Conservation (phyloP, 2,797 vertebrate genomes). For the Lophotriccus pileatus region DNA sequence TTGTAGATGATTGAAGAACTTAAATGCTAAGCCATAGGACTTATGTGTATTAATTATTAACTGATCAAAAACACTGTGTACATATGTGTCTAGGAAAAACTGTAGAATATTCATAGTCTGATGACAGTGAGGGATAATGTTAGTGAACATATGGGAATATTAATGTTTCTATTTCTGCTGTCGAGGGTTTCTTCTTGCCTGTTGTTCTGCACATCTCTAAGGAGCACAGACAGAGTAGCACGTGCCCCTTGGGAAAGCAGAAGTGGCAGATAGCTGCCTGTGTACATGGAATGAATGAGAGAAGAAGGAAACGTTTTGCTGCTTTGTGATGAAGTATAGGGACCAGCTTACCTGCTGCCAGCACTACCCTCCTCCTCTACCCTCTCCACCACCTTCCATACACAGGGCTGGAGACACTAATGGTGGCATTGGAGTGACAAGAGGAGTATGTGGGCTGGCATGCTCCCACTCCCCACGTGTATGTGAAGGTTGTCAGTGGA, state of each 20-base stretch:
- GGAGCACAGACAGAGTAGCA: neutral
- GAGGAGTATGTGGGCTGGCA: rapidly evolving
- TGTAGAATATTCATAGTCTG: neutral
- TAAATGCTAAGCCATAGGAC: neutral
- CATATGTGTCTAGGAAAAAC: neutral
- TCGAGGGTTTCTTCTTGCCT: neutral
- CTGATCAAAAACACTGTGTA: neutral
- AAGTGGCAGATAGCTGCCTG: neutral
- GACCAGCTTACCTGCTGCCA: neutral
- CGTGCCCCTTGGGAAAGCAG: rapidly evolving
- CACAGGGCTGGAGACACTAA: neutral
- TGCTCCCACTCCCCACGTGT: rapidly evolving
- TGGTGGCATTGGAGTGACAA: neutral
- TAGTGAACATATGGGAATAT: neutral
- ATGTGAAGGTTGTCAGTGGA: neutral
- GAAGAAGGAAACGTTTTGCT: neutral
- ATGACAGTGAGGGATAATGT: neutral
- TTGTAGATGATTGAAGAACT: neutral
- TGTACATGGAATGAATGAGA: neutral
- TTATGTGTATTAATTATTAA: neutral
- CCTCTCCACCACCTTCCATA: rapidly evolving
- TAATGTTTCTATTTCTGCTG: neutral
- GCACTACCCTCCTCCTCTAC: neutral
- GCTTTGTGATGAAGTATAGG: neutral
- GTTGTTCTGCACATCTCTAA: neutral